Conservation (phyloP, 2,797 vertebrate genomes). For the Luscinia megarhynchos region DNA sequence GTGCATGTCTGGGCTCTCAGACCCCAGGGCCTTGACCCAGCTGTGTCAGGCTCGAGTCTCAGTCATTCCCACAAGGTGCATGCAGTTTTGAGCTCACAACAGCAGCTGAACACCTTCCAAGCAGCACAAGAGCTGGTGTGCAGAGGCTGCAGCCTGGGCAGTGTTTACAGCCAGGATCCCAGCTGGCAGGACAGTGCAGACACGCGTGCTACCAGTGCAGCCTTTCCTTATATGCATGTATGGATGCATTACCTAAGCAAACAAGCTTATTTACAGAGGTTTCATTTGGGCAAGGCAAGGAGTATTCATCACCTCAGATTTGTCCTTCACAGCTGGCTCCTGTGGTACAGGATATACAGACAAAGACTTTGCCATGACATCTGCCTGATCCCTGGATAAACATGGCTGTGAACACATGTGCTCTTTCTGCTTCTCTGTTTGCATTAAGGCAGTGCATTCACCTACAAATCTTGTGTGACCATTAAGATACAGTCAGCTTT, state of each 20-base stretch:
- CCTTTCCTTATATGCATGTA: not conserved
- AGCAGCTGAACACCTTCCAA: not conserved
- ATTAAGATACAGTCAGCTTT: not conserved
- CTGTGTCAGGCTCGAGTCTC: not conserved
- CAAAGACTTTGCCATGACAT: conserved; percentile 52
- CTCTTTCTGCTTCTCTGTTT: conserved; percentile 46
- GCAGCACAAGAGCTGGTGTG: not conserved
- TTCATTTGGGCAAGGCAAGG: conserved; percentile 1
- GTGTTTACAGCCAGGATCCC: not conserved
- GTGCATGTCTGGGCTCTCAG: not conserved
- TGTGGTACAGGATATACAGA: conserved; percentile 5
- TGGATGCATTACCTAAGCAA: not conserved
- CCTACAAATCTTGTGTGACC: not conserved
- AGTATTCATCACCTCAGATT: conserved; percentile 6
- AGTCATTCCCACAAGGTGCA: not conserved
- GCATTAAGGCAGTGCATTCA: not conserved
- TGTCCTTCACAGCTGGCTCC: conserved; percentile 36
- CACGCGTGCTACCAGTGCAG: not conserved
- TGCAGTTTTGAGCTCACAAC: not conserved
- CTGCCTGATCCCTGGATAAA: conserved; percentile 59
- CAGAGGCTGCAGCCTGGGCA: not conserved
- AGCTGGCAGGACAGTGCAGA: not conserved
- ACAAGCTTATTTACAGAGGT: conserved; percentile 34
- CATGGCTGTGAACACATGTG: conserved; percentile 30
- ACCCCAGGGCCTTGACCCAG: not conserved